Conservation (phyloP, 2,888 invertebrate genomes). For the Caenorhabditis angaria region DNA sequence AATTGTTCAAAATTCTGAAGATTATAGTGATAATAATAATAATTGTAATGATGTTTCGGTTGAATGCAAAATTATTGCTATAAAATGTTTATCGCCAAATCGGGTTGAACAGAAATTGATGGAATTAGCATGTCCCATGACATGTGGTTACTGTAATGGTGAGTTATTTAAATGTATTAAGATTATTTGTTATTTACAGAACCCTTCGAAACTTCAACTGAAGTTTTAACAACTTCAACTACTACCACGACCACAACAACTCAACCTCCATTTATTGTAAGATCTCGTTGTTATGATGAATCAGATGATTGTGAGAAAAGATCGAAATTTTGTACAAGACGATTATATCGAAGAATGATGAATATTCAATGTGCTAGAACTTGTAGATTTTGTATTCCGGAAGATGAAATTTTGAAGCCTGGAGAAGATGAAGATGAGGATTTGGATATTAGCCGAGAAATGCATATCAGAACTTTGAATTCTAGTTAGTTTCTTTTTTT, state of each 20-base stretch:
- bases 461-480: conserved; percentile 15
- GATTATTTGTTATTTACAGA: no score
- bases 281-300: conserved; percentile 15
- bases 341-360: conserved; percentile 29
- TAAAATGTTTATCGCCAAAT: conserved; percentile 39
- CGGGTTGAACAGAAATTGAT: conserved; percentile 41
- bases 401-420: conserved; percentile 28
- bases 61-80: conserved; percentile 31
- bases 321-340: conserved; percentile 20
- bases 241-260: neutral
- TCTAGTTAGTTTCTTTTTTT: conserved; percentile 10
- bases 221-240: no score
- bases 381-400: conserved; percentile 34
- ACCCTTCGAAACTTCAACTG: no score
- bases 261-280: neutral
- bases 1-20: neutral
- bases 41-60: conserved; percentile 24
- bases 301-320: conserved; percentile 32
- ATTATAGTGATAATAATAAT: conserved; percentile 8
- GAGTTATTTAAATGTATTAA: no score
- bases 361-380: conserved; percentile 26
- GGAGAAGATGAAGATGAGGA: conserved; percentile 3
- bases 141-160: conserved; percentile 34
- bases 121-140: conserved; percentile 33
- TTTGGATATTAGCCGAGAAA: conserved; percentile 18